Evolutionary conservation across 2,113 vertebrate species (phyloP).

Genomic region (Anser brachyrhynchus): DNA sequence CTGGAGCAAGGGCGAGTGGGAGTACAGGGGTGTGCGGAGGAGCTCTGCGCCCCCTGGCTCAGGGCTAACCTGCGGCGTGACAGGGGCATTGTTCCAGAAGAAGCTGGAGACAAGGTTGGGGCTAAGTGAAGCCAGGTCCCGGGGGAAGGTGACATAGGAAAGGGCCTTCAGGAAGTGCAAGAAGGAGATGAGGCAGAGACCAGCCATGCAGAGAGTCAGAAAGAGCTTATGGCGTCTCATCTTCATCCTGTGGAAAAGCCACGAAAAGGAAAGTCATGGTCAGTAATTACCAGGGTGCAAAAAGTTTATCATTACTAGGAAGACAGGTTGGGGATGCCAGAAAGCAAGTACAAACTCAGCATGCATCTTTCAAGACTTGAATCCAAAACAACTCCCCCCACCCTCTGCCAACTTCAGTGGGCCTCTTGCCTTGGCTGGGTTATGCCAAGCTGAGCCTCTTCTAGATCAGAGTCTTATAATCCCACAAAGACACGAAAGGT

Average conservation of each 20-base stretch:
- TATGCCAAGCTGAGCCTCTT: neutral
- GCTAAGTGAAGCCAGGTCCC: conserved; percentile 94
- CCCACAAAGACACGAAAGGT: neutral
- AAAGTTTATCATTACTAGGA: neutral
- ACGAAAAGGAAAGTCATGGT: conserved; percentile 19
- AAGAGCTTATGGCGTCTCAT: conserved; percentile 99
- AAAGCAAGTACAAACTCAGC: neutral
- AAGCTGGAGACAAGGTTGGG: conserved; percentile 97
- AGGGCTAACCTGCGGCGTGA: conserved; percentile 84
- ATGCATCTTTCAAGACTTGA: neutral
- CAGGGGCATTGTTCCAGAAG: conserved; percentile 92
- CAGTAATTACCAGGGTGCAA: neutral
- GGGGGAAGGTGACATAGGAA: conserved; percentile 95
- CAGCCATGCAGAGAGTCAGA: conserved; percentile 96
- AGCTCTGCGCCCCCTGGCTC: conserved; percentile 78
- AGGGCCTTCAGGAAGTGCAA: conserved; percentile 99
- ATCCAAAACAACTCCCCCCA: neutral
- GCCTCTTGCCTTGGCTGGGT: neutral
- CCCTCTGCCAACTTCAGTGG: neutral
- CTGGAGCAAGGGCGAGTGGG: conserved; percentile 75
- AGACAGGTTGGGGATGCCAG: neutral
- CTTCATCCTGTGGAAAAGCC: conserved; percentile 88
- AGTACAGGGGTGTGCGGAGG: conserved; percentile 77
- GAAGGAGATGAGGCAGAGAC: conserved; percentile 98
- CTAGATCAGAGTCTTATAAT: neutral